Base-by-base conservation (phyloP, 2,888 invertebrate genomes). In the Colostygia pectinataria region DNA sequence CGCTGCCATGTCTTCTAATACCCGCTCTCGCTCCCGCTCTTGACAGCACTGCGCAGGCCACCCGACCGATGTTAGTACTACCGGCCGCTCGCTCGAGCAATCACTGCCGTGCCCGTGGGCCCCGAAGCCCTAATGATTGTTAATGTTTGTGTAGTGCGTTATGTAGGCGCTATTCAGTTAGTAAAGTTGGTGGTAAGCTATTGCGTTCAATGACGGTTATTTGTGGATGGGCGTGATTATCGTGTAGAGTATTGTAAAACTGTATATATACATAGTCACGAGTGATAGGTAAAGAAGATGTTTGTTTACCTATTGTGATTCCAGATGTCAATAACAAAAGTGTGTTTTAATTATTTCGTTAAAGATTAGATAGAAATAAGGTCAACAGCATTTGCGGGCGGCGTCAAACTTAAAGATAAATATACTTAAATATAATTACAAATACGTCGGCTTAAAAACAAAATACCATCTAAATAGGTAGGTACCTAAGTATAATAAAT, bases 21-120 rank as follows among this genome's bases (percentile, higher is more conserved):
- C 67, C 59, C 20, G 20, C 18, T 71, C 75, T 46, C 67, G 74
- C 45, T 52, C 56, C 9, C 45, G 42, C 39, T 72, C 77, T 61
- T 77, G 80, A 71, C 83, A 83, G 83, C 89, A 87, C 88, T 88
- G 88, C 72, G 86, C 83, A 86, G 83, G 86, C 86, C 88, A 87
- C 80, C 79, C 84, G 77, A 74, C 74, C 68, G 82, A 83, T 73
- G 84, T 80, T 84, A 86, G 81, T 80, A 88, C 85, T 73, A 86
- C 77, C 71, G 77, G 87, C 72, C 79, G 82, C 76, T 87, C 87
- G 81, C 79, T 81, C 68, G 85, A 74, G 76, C 88, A 78, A 74
- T 88, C 87, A 67, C 77, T 83, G 73, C 80, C 82, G 80, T 80
- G 82, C 76, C 88, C 87, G 88, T 79, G 85, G 66, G 88, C 89